Evolutionary conservation across 92 coral and sea anemone genomes (phyloP), one percentile per base, ranked within the genome.

Genomic region (Palythoa caribaeorum): DNA sequence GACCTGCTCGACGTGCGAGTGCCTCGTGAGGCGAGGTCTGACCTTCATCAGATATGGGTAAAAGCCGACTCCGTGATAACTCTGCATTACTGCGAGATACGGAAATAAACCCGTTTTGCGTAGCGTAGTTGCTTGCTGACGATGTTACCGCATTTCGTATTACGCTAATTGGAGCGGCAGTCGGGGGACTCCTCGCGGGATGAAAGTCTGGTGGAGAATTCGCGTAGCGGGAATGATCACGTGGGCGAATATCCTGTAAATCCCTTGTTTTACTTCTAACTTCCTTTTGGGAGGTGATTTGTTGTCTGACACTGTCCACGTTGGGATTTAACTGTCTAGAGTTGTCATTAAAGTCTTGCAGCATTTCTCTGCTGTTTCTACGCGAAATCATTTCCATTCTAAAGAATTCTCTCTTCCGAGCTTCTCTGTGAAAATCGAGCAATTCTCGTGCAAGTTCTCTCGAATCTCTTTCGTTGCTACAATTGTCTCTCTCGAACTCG

Each of bases 391-490:
- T 66, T 81, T 48, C 76, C 57, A 21, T 66, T 68, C 86, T 71
- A 66, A 40, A 19, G 5, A 21, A 15, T 10, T 81, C 86, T 51
- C 86, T 81, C 57, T 81, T 52, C 10, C 86, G 75, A 19, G 86
- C 86, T 20, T 65, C 86, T 20, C 86, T 47, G 9, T 81, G 86
- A 20, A 81, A 81, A 81, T 81, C 76, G 9, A 81, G 73, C 57
- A 81, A 81, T 66, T 81, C 62, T 39, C 86, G 73, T 19, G 86
- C 86, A 10, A 65, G 60, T 55, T 81, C 86, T 40, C 62, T 81
- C 21, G 86, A 81, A 52, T 81, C 57, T 19, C 39, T 81, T 44
- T 81, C 86, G 2, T 20, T 69, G 44, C 44, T 12, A 20, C 39
- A 50, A 63, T 6, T 13, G 19, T 66, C 21, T 81, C 86, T 48